phyloP scores from a whole-genome alignment of 2,888 invertebrate species.

The Melangyna quadrimaculata region DNA sequence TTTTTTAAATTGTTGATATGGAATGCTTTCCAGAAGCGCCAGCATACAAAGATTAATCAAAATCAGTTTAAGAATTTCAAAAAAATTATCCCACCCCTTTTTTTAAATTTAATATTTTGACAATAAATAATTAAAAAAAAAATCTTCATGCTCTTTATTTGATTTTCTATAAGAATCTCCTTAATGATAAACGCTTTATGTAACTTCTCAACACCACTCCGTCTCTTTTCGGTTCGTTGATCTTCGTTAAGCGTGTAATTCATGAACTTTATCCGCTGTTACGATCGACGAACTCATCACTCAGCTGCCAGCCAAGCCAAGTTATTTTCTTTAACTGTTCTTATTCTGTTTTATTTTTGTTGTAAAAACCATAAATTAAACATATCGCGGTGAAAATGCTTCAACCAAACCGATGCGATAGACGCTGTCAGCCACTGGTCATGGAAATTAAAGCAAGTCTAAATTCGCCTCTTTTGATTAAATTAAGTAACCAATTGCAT shows the following conservation, averaged over 20 bases:
- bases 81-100: no score
- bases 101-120: background rate
- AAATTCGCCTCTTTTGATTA: constrained; percentile 40
- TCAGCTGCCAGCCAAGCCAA: background rate
- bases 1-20: no score
- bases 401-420: background rate
- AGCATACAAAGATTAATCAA: no score
- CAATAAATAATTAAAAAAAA: background rate
- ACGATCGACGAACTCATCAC: constrained; percentile 22
- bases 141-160: background rate
- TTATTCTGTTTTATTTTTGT: background rate
- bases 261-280: constrained; percentile 31
- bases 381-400: background rate
- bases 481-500: constrained; percentile 35
- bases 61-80: no score
- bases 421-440: background rate
- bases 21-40: no score
- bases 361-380: background rate
- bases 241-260: background rate
- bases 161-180: background rate
- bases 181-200: background rate
- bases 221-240: constrained; percentile 14
- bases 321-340: constrained; percentile 38
- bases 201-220: background rate
- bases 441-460: constrained; percentile 36